These are phyloP conservation scores for Plutomurus gul DNA, from an alignment of 1,140 invertebrate genomes.

Conservation along the genomic window DNA sequence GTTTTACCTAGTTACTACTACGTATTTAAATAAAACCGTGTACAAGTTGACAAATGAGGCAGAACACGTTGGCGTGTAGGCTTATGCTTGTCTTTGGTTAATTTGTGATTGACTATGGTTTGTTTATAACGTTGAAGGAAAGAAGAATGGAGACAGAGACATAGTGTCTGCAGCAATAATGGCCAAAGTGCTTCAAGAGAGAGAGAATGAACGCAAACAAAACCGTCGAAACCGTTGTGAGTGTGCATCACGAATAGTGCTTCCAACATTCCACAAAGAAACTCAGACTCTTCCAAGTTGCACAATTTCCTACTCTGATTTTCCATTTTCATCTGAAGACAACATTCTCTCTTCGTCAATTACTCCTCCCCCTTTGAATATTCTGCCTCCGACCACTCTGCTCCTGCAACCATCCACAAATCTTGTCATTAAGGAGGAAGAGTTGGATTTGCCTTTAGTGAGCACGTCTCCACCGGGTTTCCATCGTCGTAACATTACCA, in stretches of 20 bases:
- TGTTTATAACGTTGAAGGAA: too few relatives aligned
- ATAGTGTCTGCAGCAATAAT: constrained; percentile 89
- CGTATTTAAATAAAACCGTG: too few relatives aligned
- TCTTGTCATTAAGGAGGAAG: constrained; percentile 3
- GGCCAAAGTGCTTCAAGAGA: constrained; percentile 88
- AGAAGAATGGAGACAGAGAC: constrained; percentile 59
- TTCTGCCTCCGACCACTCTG: not conserved
- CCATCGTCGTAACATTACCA: not conserved
- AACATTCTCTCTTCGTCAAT: not conserved
- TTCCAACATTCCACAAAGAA: constrained; percentile 45
- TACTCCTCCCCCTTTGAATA: not conserved
- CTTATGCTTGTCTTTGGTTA: not conserved
- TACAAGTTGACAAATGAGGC: too few relatives aligned
- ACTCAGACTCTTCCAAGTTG: constrained; percentile 49
- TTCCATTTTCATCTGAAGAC: constrained; percentile 33
- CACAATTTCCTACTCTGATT: constrained; percentile 51
- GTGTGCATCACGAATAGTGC: constrained; percentile 41
- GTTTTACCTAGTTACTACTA: too few relatives aligned
- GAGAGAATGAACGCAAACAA: constrained; percentile 68
- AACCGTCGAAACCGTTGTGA: constrained; percentile 47
- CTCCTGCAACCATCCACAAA: not conserved
- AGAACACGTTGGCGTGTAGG: not conserved
- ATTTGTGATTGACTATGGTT: too few relatives aligned
- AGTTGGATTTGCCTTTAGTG: constrained; percentile 4
- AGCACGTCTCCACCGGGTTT: not conserved